These are phyloP conservation scores for Dipodomys merriami DNA, from an alignment of 2,113 vertebrate genomes.

Conservation along the genomic window DNA sequence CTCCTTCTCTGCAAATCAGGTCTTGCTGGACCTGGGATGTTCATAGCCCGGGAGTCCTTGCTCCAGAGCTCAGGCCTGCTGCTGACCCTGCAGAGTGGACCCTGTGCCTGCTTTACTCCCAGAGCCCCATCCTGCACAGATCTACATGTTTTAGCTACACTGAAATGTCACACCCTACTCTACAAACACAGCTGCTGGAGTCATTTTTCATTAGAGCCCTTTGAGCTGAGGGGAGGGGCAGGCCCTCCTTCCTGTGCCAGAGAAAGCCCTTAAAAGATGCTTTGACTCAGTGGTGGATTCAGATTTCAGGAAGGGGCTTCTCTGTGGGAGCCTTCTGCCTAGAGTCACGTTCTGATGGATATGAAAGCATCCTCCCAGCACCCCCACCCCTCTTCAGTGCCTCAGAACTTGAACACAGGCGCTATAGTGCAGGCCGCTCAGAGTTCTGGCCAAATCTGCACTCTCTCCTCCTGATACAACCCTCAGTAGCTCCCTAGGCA, in stretches of 20 bases:
- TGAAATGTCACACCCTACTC: slow-evolving; percentile 71
- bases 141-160: slow-evolving; percentile 68
- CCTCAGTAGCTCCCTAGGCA: neutral
- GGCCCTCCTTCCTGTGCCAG: slow-evolving; percentile 8
- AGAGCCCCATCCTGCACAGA: slow-evolving; percentile 46
- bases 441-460: neutral
- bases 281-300: neutral
- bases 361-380: neutral
- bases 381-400: neutral
- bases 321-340: neutral
- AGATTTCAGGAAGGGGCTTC: slow-evolving; percentile 15
- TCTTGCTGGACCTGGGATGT: neutral
- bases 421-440: accelerated
- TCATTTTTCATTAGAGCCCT: slow-evolving; percentile 83
- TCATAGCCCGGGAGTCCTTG: neutral
- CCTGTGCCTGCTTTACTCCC: slow-evolving; percentile 63
- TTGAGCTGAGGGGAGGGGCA: slow-evolving; percentile 61
- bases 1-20: too few relatives aligned
- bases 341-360: neutral
- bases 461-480: neutral
- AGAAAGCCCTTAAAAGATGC: neutral
- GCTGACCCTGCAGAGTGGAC: slow-evolving; percentile 59
- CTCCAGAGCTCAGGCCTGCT: neutral
- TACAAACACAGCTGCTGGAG: slow-evolving; percentile 78
- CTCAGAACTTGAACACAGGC: neutral